These are phyloP conservation scores for Empidonax alnorum DNA, from an alignment of 2,113 vertebrate species.

Conservation along the genomic window DNA sequence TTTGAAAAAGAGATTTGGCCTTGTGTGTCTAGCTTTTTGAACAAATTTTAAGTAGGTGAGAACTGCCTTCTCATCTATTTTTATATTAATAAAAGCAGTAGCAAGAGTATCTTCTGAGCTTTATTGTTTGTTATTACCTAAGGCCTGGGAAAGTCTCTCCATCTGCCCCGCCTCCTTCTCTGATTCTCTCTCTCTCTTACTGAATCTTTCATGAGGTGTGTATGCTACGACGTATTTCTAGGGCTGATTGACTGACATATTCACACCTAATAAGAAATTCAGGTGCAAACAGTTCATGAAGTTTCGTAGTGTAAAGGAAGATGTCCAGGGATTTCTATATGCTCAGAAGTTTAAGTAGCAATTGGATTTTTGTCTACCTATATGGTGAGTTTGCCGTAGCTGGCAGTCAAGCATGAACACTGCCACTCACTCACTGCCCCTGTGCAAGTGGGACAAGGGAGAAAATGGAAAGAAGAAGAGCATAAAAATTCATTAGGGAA, in stretches of 20 bases:
- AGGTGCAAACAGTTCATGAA: background rate
- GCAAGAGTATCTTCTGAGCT: background rate
- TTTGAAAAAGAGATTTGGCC: background rate
- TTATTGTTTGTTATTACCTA: background rate
- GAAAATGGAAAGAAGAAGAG: background rate
- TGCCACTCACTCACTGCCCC: background rate
- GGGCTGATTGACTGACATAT: background rate
- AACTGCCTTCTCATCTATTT: background rate
- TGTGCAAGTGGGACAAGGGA: background rate
- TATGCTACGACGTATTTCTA: background rate
- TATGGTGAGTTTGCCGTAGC: background rate
- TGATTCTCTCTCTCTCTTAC: background rate
- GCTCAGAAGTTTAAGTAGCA: background rate
- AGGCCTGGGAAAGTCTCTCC: background rate
- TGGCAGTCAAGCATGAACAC: background rate
- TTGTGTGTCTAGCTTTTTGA: background rate
- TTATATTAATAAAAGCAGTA: background rate
- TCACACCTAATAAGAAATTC: background rate
- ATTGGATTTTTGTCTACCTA: background rate
- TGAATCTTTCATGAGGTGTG: background rate
- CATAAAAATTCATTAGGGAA: background rate
- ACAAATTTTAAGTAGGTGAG: background rate
- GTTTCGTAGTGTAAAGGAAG: background rate
- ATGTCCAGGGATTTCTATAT: background rate
- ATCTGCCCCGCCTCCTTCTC: fast-evolving